These are phyloP conservation scores for Syngnathus scovelli DNA, from an alignment of 2,113 vertebrate genomes.

Conservation along the genomic window DNA sequence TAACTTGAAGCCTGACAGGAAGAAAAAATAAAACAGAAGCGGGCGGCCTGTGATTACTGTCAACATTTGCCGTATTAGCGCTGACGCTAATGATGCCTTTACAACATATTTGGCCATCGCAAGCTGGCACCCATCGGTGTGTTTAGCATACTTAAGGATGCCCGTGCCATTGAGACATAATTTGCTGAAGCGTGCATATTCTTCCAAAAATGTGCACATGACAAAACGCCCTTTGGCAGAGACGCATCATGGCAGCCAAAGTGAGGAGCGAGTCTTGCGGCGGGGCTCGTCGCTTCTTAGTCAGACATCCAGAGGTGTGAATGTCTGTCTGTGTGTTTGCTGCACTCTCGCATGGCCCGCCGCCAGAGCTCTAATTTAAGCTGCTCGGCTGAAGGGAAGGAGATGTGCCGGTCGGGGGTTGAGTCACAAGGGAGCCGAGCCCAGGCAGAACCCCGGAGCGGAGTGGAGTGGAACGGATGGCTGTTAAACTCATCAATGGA, in stretches of 20 bases:
- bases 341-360: slow-evolving; percentile 50
- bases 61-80: slow-evolving; percentile 44
- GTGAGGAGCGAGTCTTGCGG: neutral
- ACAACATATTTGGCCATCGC: slow-evolving; percentile 31
- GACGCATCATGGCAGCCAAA: neutral
- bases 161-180: neutral
- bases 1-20: slow-evolving; percentile 24
- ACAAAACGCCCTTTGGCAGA: neutral
- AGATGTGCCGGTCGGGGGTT: neutral
- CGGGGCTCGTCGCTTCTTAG: slow-evolving; percentile 20
- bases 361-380: slow-evolving; percentile 69
- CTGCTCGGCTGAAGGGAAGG: slow-evolving; percentile 53
- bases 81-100: slow-evolving; percentile 56
- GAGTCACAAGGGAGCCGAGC: slow-evolving; percentile 57
- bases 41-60: slow-evolving; percentile 39
- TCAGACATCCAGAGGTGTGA: slow-evolving; percentile 59
- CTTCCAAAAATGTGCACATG: neutral
- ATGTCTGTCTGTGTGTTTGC: slow-evolving; percentile 49
- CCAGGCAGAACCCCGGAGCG: slow-evolving; percentile 50
- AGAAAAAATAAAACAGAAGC: slow-evolving; percentile 12
- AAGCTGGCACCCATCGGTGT: slow-evolving; percentile 37
- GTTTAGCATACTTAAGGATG: slow-evolving; percentile 12
- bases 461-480: slow-evolving; percentile 70
- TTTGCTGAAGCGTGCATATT: neutral
- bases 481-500: slow-evolving; percentile 72